phyloP scores from a whole-genome alignment of 35 echinoderm and acorn worm species.

The Hemicentrotus pulcherrimus region DNA sequence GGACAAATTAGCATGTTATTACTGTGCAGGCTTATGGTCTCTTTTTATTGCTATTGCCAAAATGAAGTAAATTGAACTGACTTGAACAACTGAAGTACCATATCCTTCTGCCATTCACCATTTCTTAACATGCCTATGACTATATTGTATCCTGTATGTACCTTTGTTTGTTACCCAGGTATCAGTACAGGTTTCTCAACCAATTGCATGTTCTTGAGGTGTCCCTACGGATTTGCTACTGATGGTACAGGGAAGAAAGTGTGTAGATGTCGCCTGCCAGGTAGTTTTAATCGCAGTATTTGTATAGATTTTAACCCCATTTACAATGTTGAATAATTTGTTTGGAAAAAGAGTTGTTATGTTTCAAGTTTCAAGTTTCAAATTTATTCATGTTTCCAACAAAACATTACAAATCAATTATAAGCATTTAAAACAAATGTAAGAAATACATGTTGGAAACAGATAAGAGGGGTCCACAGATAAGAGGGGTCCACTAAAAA shows the following conservation, averaged over 20 bases:
- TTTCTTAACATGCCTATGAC: background rate
- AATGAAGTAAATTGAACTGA: background rate
- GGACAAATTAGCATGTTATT: background rate
- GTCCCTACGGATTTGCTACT: slow-evolving; percentile 52
- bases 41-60: background rate
- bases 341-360: no score
- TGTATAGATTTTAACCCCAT: background rate
- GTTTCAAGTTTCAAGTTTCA: no score
- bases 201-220: background rate
- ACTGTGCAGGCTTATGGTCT: background rate
- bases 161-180: background rate
- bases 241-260: slow-evolving; percentile 29
- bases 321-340: no score
- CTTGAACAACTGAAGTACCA: background rate
- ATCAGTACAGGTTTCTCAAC: background rate
- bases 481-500: no score
- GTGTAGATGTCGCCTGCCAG: slow-evolving; percentile 50
- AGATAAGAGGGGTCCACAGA: no score
- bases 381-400: no score
- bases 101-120: background rate
- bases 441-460: no score
- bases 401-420: no score
- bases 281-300: background rate
- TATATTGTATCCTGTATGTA: background rate
- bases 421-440: no score